phyloP scores from a whole-genome alignment of 2,888 invertebrate species.

The Tipula helvola region DNA sequence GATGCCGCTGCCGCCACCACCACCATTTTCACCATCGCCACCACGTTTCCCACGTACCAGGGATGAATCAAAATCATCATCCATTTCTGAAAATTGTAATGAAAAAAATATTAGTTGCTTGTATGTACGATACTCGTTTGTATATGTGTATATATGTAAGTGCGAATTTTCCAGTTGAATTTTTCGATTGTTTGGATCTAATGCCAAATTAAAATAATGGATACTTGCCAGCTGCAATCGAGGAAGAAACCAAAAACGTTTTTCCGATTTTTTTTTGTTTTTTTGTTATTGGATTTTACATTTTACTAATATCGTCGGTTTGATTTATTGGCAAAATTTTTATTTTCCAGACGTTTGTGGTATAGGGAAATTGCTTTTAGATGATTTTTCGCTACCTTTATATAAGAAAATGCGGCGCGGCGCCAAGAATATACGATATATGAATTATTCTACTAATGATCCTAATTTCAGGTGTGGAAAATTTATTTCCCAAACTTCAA shows the following conservation, averaged over 20 bases:
- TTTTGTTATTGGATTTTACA: not conserved
- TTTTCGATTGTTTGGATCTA: not conserved
- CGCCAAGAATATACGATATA: not conserved
- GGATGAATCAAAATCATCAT: slow-evolving; percentile 6
- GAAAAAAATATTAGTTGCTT: not conserved
- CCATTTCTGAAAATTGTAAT: not conserved
- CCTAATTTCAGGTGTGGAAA: not conserved
- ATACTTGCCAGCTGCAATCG: not conserved
- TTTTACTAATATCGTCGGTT: not conserved
- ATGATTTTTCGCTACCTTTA: not conserved
- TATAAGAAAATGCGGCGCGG: not conserved
- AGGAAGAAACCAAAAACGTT: not conserved
- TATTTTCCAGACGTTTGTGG: not conserved
- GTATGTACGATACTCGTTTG: not conserved
- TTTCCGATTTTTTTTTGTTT: not conserved
- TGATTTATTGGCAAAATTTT: not conserved
- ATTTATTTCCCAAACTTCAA: not conserved
- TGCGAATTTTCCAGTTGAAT: not conserved
- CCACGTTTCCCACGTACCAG: slow-evolving; percentile 29
- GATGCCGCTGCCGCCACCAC: slow-evolving; percentile 24
- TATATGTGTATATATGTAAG: not conserved
- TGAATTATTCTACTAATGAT: not conserved
- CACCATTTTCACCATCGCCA: slow-evolving; percentile 20
- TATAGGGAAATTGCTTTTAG: not conserved
- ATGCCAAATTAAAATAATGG: not conserved